A percentile compares a stretch with the other conserved stretches of the same genome.
Conservation (phyloP, 2,888 invertebrate species). For the Toxonevra muliebris region DNA sequence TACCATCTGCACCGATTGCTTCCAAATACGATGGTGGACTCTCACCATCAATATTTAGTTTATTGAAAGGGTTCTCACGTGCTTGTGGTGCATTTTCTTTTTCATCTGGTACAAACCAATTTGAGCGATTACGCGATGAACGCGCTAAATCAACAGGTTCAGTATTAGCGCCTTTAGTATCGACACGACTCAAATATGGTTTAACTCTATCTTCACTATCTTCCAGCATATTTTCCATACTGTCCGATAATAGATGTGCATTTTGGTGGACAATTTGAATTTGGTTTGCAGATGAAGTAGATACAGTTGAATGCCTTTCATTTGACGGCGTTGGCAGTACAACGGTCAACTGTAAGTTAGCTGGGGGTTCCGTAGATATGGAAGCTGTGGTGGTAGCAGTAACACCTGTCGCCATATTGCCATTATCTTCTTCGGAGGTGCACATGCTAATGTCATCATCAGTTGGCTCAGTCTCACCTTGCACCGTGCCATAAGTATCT, state of each 20-base stretch:
- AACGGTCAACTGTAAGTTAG: constrained; percentile 25
- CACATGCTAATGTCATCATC: constrained; percentile 66
- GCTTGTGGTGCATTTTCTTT: constrained; percentile 34
- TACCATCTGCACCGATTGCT: constrained; percentile 52
- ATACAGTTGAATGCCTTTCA: constrained; percentile 13
- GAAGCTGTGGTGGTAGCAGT: constrained; percentile 3
- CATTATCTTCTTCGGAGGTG: constrained; percentile 65
- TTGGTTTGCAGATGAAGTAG: constrained; percentile 36
- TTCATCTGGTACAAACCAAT: constrained; percentile 58
- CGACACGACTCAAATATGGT: constrained; percentile 49
- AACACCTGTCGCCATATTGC: constrained; percentile 38
- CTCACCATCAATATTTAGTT: constrained; percentile 54
- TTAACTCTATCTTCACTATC: constrained; percentile 43
- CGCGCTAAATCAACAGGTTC: constrained; percentile 48
- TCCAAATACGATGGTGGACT: constrained; percentile 63
- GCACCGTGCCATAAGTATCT: constrained; percentile 73
- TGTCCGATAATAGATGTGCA: constrained; percentile 56
- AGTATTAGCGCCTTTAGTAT: constrained; percentile 40
- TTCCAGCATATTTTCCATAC: constrained; percentile 57
- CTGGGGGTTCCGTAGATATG: constrained; percentile 18
- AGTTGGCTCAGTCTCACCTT: constrained; percentile 54
- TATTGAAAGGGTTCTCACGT: constrained; percentile 48
- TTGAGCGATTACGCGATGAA: constrained; percentile 54
- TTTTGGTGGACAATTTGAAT: constrained; percentile 61
- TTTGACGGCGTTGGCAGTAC: constrained; percentile 34